Percentiles rank a stretch among this genome's conserved stretches.
Evolutionary conservation across 1,140 invertebrate genomes (phyloP).

Genomic region (Leptinotarsa undecemlineata): DNA sequence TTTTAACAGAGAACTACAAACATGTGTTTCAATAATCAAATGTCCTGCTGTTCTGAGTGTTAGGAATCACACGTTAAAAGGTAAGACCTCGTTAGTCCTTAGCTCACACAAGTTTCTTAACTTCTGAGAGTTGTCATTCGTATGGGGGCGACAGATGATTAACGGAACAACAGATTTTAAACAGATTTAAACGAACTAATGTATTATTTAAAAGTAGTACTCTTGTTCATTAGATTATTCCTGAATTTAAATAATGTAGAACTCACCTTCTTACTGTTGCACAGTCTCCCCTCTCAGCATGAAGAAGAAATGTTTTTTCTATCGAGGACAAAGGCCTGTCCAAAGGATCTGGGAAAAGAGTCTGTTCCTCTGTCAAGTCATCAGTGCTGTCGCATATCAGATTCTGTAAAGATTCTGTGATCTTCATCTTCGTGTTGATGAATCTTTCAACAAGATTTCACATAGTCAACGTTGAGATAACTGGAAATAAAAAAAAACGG

Average conservation of each 20-base stretch:
- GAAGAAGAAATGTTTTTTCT: conserved; percentile 83
- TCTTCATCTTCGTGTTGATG: conserved; percentile 37
- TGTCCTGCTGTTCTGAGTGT: too few relatives aligned
- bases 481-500: neutral
- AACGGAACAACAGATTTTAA: too few relatives aligned
- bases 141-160: too few relatives aligned
- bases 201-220: too few relatives aligned
- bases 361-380: conserved; percentile 16
- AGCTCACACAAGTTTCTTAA: too few relatives aligned
- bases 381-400: conserved; percentile 34
- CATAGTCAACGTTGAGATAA: neutral
- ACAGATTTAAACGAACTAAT: too few relatives aligned
- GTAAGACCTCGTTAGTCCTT: too few relatives aligned
- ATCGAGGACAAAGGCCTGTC: conserved; percentile 74
- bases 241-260: neutral
- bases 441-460: neutral
- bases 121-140: too few relatives aligned
- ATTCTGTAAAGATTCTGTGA: conserved; percentile 42
- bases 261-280: conserved; percentile 77
- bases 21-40: too few relatives aligned
- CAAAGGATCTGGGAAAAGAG: conserved; percentile 47
- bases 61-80: too few relatives aligned
- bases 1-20: too few relatives aligned
- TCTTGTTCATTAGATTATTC: neutral
- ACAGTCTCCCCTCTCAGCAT: conserved; percentile 85